Evolutionary conservation across 2,888 invertebrate genomes (phyloP).

Genomic region (Lissonota sp.): DNA sequence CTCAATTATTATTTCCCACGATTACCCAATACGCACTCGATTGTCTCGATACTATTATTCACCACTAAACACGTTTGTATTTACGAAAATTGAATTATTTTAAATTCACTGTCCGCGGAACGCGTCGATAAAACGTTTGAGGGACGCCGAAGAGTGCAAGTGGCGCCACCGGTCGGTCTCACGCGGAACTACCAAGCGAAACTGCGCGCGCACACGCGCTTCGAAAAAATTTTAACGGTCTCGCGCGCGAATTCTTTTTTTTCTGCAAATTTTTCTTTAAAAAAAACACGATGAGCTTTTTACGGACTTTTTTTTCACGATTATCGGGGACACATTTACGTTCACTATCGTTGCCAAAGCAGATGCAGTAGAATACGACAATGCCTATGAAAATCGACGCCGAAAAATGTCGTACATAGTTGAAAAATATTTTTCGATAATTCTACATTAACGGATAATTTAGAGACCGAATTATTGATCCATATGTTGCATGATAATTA

Average conservation of each 20-base stretch:
- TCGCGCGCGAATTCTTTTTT: slow-evolving; percentile 2
- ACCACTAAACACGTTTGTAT: neutral
- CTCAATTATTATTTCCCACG: neutral
- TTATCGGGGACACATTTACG: too few relatives aligned
- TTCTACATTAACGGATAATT: too few relatives aligned
- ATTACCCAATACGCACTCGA: neutral
- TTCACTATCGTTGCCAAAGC: too few relatives aligned
- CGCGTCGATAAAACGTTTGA: slow-evolving; percentile 45
- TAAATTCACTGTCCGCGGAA: slow-evolving; percentile 35
- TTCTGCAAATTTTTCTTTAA: neutral
- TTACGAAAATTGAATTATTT: slow-evolving; percentile 33
- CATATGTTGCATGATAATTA: neutral
- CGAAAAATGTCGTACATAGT: too few relatives aligned
- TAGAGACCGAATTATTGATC: neutral
- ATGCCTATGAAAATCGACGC: too few relatives aligned
- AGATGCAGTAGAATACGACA: too few relatives aligned
- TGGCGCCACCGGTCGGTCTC: slow-evolving; percentile 41
- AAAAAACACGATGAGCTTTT: neutral
- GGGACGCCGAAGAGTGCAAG: slow-evolving; percentile 33
- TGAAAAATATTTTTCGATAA: too few relatives aligned
- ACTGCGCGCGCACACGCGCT: slow-evolving; percentile 50
- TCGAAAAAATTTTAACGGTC: neutral
- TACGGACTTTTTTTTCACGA: neutral
- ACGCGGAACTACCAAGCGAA: slow-evolving; percentile 23
- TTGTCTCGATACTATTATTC: neutral